Evolutionary conservation across 2,113 vertebrate species (phyloP).

Genomic region (Paralichthys olivaceus): DNA sequence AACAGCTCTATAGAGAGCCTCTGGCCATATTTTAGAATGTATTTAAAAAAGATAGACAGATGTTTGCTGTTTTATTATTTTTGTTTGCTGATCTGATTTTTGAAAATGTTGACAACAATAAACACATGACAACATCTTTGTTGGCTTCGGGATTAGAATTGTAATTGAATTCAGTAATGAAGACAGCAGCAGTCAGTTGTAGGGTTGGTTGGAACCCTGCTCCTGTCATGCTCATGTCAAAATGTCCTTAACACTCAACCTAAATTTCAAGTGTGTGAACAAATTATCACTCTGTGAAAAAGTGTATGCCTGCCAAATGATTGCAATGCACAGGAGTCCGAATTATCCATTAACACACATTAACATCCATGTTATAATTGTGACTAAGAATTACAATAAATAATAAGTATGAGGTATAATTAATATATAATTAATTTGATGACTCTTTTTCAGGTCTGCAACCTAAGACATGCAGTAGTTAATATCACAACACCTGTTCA

Average conservation of each 20-base stretch:
- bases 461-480: too few relatives aligned
- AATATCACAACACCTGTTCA: too few relatives aligned
- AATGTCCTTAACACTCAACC: neutral
- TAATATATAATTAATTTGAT: too few relatives aligned
- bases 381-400: too few relatives aligned
- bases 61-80: conserved; percentile 31
- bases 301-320: neutral
- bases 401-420: too few relatives aligned
- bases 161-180: neutral
- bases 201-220: neutral
- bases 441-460: too few relatives aligned
- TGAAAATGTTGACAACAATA: conserved; percentile 62
- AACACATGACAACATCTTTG: conserved; percentile 46
- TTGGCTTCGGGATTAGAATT: conserved; percentile 5
- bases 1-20: conserved; percentile 36
- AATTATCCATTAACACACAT: too few relatives aligned
- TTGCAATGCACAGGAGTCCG: neutral
- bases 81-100: conserved; percentile 62
- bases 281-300: neutral
- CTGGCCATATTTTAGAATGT: conserved; percentile 53
- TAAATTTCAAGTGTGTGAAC: neutral
- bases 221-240: neutral
- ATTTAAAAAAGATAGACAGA: conserved; percentile 33
- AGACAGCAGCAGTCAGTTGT: neutral
- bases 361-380: too few relatives aligned